Evolutionary conservation across 1,140 invertebrate species (phyloP), one percentile per base, ranked within the genome.

Genomic region (Tachypleus tridentatus): DNA sequence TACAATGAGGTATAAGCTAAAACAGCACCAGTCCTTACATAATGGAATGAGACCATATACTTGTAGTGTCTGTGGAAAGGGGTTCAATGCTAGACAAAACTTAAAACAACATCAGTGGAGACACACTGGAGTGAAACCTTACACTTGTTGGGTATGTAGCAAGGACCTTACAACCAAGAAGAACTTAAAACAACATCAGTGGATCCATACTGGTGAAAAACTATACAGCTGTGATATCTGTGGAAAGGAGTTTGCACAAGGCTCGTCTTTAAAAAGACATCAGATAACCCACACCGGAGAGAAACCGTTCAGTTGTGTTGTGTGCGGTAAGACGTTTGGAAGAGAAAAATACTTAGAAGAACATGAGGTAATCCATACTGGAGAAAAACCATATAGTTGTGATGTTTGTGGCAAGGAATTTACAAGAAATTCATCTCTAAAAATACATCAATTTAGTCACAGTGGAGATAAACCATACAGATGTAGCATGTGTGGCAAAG

Each of bases 351-450:
- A 66, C 11, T 61, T 68, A 11, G 64, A 65, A 48, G 64, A 65
- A 49, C 67, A 91, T 75, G 78, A 88, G n/a, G 90, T 91, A 72
- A 88, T 86, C 68, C 86, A 87, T 71, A 87, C 84, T 0, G 86
- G 86, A 0, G 81, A 83, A 48, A 88, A 88, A 68, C 87, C 87
- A 0, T 89, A 89, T 69, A 81, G 82, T 3, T 89, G 87, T 71
- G 79, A 82, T n/a, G 84, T 85, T 56, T 93, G 90, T 77, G 89
- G 88, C 66, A 92, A 92, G 74, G 90, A 88, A 74, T 93, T 93
- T 77, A 8, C 59, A 6, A 5, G 49, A 4, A 49, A 48, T 8
- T 48, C 7, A 7, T 6, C 4, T 11, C 50, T 64, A 9, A 64
- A 62, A 58, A 61, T 49, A 3, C 66, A 68, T 62, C 4, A 56